These are phyloP conservation scores for Melanotaenia pygmaea DNA, from an alignment of 2,797 vertebrate species.

Conservation along the genomic window DNA sequence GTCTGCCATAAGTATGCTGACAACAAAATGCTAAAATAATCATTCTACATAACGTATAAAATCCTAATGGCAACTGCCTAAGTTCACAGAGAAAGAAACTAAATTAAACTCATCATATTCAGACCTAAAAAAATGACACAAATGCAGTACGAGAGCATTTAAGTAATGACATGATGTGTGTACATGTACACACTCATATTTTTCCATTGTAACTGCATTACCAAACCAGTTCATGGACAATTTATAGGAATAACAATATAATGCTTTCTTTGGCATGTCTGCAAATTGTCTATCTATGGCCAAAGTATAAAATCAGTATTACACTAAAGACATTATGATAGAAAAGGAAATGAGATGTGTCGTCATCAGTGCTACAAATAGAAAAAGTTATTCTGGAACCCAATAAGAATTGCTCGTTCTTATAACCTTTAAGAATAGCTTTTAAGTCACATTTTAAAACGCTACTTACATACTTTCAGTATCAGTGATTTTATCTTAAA, in stretches of 20 bases:
- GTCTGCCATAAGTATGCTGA: not conserved
- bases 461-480: too few species aligned
- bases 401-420: too few species aligned
- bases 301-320: not conserved
- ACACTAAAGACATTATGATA: too few species aligned
- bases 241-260: not conserved
- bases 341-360: too few species aligned
- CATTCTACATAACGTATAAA: not conserved
- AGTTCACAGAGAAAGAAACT: not conserved
- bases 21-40: not conserved
- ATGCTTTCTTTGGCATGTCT: not conserved
- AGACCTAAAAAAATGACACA: not conserved
- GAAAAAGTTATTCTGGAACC: too few species aligned
- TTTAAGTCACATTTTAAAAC: too few species aligned
- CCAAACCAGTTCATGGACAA: not conserved
- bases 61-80: not conserved
- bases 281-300: not conserved
- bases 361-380: too few species aligned
- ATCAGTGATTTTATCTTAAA: not conserved
- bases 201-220: not conserved
- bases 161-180: not conserved
- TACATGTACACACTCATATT: not conserved
- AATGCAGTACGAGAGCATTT: not conserved
- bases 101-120: not conserved
- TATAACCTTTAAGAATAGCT: too few species aligned